Evolutionary conservation across 2,113 vertebrate genomes (phyloP).

Genomic region (Thamnaconus septentrionalis): DNA sequence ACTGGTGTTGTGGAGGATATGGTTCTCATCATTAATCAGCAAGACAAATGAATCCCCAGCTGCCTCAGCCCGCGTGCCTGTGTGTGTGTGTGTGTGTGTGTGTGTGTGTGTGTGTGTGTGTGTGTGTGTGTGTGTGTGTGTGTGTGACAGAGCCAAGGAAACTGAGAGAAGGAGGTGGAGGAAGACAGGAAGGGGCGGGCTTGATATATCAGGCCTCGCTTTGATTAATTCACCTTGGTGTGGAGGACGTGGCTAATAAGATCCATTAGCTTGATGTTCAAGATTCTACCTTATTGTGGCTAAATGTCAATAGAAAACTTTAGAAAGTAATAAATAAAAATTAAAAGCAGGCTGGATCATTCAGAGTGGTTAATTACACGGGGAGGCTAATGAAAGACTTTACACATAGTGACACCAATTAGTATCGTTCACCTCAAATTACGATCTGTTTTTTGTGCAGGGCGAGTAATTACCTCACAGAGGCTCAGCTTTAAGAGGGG

Average conservation of each 20-base stretch:
- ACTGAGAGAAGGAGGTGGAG: slow-evolving; percentile 28
- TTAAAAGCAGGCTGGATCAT: slow-evolving; percentile 16
- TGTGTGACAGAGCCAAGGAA: slow-evolving; percentile 22
- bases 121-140: too few species aligned
- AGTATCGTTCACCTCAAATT: slow-evolving; percentile 52
- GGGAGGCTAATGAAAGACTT: slow-evolving; percentile 42
- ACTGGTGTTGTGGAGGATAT: slow-evolving; percentile 74
- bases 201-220: slow-evolving; percentile 65
- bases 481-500: slow-evolving; percentile 23
- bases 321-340: neutral
- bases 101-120: neutral
- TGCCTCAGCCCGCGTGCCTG: slow-evolving; percentile 33
- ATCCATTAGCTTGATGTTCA: slow-evolving; percentile 73
- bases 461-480: slow-evolving; percentile 35
- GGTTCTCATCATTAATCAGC: slow-evolving; percentile 78
- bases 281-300: slow-evolving; percentile 57
- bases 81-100: too few species aligned
- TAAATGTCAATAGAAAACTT: slow-evolving; percentile 64
- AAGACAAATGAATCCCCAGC: slow-evolving; percentile 73
- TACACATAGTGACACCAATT: slow-evolving; percentile 58
- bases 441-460: slow-evolving; percentile 33
- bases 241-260: slow-evolving; percentile 70
- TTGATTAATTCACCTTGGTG: slow-evolving; percentile 75
- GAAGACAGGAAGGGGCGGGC: slow-evolving; percentile 47
- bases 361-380: slow-evolving; percentile 50